These are phyloP conservation scores for Clunio marinus DNA, from an alignment of 2,888 invertebrate genomes.

Conservation along the genomic window DNA sequence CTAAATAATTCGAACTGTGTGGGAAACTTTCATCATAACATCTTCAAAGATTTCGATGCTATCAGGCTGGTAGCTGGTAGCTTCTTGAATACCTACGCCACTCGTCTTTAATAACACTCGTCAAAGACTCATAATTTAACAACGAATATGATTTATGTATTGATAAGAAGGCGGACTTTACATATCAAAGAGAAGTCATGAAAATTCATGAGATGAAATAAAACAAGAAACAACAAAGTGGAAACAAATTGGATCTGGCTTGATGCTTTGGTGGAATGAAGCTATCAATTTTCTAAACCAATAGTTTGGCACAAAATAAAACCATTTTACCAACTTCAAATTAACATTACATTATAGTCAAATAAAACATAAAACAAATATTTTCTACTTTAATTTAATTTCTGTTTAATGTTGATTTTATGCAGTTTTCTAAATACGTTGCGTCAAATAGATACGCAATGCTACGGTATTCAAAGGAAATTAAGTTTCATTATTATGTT, in stretches of 20 bases:
- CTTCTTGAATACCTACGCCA: neutral
- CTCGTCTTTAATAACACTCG: neutral
- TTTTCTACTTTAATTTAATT: slow-evolving; percentile 21
- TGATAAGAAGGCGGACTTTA: no score
- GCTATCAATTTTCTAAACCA: slow-evolving; percentile 30
- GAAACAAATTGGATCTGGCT: neutral
- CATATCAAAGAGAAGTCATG: no score
- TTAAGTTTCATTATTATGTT: neutral
- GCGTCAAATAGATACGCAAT: no score
- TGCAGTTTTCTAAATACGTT: no score
- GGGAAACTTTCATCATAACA: neutral
- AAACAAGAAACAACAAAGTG: no score
- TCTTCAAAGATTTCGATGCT: neutral
- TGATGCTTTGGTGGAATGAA: neutral
- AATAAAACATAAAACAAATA: slow-evolving; percentile 37
- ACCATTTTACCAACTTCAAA: neutral
- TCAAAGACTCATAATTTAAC: neutral
- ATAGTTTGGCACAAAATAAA: slow-evolving; percentile 12
- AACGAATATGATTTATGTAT: neutral
- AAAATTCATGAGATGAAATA: no score
- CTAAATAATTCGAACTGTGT: neutral
- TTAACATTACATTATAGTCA: slow-evolving; percentile 29
- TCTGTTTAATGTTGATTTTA: slow-evolving; percentile 20
- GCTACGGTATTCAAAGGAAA: neutral
- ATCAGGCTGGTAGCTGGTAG: slow-evolving; percentile 5